These are phyloP conservation scores for Salticus scenicus DNA, from an alignment of 2,888 invertebrate species.

Conservation along the genomic window DNA sequence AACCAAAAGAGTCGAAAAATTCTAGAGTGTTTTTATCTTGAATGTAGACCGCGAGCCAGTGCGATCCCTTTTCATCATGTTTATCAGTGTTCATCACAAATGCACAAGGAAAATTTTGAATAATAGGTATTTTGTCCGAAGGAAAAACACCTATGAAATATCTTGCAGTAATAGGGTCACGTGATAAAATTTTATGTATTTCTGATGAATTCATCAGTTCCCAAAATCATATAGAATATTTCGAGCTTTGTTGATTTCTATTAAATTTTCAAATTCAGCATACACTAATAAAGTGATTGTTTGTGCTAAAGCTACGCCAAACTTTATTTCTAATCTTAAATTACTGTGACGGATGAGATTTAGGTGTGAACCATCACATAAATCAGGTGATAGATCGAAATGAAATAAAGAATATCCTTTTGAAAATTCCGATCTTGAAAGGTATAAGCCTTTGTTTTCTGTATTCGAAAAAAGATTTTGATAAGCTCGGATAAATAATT, in stretches of 20 bases:
- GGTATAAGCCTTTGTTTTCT: constrained; percentile 71
- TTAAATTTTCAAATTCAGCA: constrained; percentile 73
- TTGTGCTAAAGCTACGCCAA: constrained; percentile 66
- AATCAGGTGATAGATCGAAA: constrained; percentile 73
- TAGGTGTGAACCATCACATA: constrained; percentile 48
- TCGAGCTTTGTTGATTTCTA: constrained; percentile 72
- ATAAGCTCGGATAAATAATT: constrained; percentile 71
- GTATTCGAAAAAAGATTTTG: constrained; percentile 72
- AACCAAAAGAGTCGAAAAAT: no score
- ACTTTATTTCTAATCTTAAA: constrained; percentile 72
- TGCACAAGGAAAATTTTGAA: background rate
- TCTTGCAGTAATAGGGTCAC: background rate
- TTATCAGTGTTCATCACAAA: constrained; percentile 21
- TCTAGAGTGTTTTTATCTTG: no score
- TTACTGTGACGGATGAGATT: constrained; percentile 70
- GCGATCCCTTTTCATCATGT: background rate
- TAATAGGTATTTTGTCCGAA: background rate
- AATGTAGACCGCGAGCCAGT: constrained; percentile 34
- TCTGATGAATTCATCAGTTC: constrained; percentile 31
- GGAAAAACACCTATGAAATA: constrained; percentile 19
- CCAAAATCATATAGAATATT: constrained; percentile 27
- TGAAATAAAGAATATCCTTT: constrained; percentile 72
- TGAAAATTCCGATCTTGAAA: constrained; percentile 51
- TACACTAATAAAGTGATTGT: constrained; percentile 73
- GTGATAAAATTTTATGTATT: constrained; percentile 4